Evolutionary conservation across 2,797 vertebrate species (phyloP).

Genomic region (Gorsachius magnificus): DNA sequence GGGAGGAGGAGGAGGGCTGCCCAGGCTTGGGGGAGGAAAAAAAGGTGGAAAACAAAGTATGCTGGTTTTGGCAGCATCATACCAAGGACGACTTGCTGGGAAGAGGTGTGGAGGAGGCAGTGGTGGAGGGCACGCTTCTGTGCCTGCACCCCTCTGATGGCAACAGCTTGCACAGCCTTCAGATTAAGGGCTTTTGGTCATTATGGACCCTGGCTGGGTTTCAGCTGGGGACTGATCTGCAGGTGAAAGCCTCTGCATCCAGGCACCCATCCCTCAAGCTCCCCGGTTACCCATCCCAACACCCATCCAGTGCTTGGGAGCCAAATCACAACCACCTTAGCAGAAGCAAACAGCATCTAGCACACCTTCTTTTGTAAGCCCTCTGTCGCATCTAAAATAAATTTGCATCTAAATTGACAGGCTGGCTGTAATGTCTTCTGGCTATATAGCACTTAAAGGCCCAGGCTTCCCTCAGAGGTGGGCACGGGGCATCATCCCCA

Average conservation of each 20-base stretch:
- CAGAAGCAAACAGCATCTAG: slow-evolving; percentile 1
- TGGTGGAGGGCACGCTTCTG: not conserved
- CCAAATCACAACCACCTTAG: not conserved
- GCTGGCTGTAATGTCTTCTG: slow-evolving; percentile 35
- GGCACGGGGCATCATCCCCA: not conserved
- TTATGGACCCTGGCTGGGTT: not conserved
- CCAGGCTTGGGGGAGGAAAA: not conserved
- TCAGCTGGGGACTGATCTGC: not conserved
- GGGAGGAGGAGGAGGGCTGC: not conserved
- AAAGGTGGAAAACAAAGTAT: not conserved
- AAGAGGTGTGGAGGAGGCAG: not conserved
- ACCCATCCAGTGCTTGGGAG: not conserved
- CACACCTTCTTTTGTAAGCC: slow-evolving; percentile 45
- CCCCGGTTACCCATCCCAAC: not conserved
- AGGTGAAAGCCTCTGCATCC: not conserved
- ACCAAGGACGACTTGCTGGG: not conserved
- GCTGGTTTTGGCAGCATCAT: accelerated
- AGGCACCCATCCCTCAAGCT: not conserved
- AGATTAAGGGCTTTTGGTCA: not conserved
- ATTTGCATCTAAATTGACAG: slow-evolving; percentile 60
- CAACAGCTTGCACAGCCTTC: not conserved
- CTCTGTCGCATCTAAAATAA: slow-evolving; percentile 50
- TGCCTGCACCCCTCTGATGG: not conserved
- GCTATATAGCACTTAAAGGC: not conserved
- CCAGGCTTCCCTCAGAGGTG: not conserved